Evolutionary conservation across 2,113 vertebrate species (phyloP).

Genomic region (Cyprinodon variegatus): DNA sequence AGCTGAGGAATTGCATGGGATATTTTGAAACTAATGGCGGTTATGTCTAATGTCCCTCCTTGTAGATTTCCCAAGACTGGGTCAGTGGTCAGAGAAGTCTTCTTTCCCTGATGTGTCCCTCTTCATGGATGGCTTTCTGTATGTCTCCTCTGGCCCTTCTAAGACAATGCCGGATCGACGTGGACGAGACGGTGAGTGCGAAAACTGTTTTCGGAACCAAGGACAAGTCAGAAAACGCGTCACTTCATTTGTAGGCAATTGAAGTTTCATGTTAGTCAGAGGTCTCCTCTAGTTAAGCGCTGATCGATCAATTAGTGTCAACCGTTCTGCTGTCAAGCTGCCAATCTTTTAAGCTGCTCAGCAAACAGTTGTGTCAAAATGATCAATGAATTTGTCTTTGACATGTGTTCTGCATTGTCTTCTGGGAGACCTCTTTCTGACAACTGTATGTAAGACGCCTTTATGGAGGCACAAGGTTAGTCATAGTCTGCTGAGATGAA

Average conservation of each 20-base stretch:
- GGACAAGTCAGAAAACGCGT: conserved; percentile 41
- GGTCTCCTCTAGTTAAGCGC: conserved; percentile 58
- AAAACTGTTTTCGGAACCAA: conserved; percentile 17
- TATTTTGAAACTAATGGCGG: too few relatives aligned
- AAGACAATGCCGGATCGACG: conserved; percentile 85
- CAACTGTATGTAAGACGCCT: conserved; percentile 25
- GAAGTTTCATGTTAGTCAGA: conserved; percentile 54
- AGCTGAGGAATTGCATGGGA: too few relatives aligned
- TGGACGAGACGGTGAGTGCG: conserved; percentile 86
- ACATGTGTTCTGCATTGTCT: conserved; percentile 26
- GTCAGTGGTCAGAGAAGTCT: conserved; percentile 78
- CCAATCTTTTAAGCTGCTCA: conserved; percentile 60
- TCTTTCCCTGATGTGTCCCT: conserved; percentile 73
- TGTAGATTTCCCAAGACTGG: conserved; percentile 87
- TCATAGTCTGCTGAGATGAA: conserved; percentile 1
- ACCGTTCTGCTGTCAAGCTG: conserved; percentile 61
- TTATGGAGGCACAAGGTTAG: conserved; percentile 4
- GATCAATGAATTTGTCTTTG: conserved; percentile 64
- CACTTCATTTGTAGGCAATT: conserved; percentile 53
- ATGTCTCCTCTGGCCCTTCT: conserved; percentile 80
- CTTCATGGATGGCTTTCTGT: conserved; percentile 93
- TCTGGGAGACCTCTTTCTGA: conserved; percentile 46
- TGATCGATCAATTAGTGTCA: conserved; percentile 70
- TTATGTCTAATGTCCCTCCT: not conserved
- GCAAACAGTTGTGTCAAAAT: conserved; percentile 51